Conservation (phyloP, 2,797 vertebrate genomes). For the Huso huso region DNA sequence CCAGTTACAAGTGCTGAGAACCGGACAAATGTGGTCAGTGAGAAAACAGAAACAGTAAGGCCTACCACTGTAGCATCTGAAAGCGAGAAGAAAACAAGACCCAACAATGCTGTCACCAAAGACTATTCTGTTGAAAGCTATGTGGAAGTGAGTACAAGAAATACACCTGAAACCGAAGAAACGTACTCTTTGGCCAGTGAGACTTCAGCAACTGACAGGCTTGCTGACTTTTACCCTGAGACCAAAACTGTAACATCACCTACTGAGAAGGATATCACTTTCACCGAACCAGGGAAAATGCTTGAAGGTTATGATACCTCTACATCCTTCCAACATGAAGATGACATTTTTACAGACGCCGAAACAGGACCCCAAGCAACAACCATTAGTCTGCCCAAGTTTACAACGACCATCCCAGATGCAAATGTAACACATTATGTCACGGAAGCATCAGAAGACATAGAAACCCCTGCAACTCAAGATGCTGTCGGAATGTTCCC, state of each 20-base stretch:
- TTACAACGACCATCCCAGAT: background rate
- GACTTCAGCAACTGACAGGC: constrained; percentile 40
- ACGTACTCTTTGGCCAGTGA: constrained; percentile 24
- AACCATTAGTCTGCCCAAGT: background rate
- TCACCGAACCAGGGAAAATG: background rate
- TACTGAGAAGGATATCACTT: constrained; percentile 16
- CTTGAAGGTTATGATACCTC: background rate
- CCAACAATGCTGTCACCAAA: constrained; percentile 4
- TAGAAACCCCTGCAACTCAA: constrained; percentile 7
- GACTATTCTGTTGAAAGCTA: constrained; percentile 10
- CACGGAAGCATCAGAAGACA: constrained; percentile 39
- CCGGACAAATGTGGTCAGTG: constrained; percentile 36
- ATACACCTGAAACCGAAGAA: constrained; percentile 16
- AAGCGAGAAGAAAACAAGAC: constrained; percentile 28
- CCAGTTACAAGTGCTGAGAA: background rate
- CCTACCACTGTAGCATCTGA: constrained; percentile 25
- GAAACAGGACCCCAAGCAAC: background rate
- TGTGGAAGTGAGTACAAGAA: constrained; percentile 24
- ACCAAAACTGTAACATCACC: constrained; percentile 35
- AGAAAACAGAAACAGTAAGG: constrained; percentile 36
- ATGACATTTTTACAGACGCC: background rate
- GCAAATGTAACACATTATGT: constrained; percentile 6
- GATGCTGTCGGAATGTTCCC: constrained; percentile 9
- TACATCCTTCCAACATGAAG: background rate
- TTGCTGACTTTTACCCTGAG: constrained; percentile 34